phyloP scores from a whole-genome alignment of 2,797 vertebrate genomes.

The Ambastaia sidthimunki region DNA sequence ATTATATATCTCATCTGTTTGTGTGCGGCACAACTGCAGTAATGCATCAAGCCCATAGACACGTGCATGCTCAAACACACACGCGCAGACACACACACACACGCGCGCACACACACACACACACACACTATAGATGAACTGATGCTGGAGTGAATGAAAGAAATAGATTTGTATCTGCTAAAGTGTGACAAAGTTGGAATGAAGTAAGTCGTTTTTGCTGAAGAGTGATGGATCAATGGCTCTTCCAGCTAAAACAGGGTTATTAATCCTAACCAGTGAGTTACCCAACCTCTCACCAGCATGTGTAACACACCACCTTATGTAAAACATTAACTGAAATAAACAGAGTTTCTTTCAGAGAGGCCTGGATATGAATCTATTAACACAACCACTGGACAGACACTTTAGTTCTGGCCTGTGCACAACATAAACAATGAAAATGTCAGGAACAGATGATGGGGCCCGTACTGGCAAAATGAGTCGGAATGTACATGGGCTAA shows the following conservation, averaged over 20 bases:
- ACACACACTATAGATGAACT: slow-evolving; percentile 56
- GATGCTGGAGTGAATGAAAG: slow-evolving; percentile 56
- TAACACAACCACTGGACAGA: slow-evolving; percentile 16
- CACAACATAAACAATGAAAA: neutral
- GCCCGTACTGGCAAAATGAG: too few relatives aligned
- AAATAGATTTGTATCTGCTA: slow-evolving; percentile 48
- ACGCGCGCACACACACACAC: slow-evolving; percentile 40
- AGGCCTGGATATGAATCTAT: slow-evolving; percentile 15
- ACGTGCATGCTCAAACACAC: slow-evolving; percentile 1
- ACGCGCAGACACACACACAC: slow-evolving; percentile 22
- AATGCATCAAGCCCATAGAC: slow-evolving; percentile 58
- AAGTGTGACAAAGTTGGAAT: slow-evolving; percentile 35
- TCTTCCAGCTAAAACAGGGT: slow-evolving; percentile 51
- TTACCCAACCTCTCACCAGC: slow-evolving; percentile 40
- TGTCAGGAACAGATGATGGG: neutral
- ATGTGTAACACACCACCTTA: slow-evolving; percentile 40
- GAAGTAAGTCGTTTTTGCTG: slow-evolving; percentile 58
- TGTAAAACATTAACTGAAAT: slow-evolving; percentile 38
- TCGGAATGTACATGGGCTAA: too few relatives aligned
- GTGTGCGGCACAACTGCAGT: slow-evolving; percentile 56
- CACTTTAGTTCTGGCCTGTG: slow-evolving; percentile 8
- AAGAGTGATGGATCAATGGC: slow-evolving; percentile 63
- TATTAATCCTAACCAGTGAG: slow-evolving; percentile 58
- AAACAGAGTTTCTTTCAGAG: slow-evolving; percentile 29
- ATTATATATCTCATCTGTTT: slow-evolving; percentile 61